Base-by-base conservation (phyloP, 2,888 invertebrate species). In the Himalopsyche kuldschensis region DNA sequence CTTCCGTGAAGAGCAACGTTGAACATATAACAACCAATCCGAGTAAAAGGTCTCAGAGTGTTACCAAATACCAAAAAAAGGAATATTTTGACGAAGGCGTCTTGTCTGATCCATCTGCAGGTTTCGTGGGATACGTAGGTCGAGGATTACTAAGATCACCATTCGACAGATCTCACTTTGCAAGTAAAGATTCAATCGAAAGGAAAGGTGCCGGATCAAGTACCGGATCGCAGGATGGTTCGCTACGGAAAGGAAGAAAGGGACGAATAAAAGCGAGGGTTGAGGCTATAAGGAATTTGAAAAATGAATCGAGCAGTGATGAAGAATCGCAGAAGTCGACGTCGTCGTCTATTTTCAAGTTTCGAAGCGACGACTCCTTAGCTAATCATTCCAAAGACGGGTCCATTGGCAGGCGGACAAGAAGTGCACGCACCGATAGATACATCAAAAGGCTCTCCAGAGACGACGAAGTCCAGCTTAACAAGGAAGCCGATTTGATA, bases 341-440 rank as follows among this genome's bases (percentile, higher is more conserved):
- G 87, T 94, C 93, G 27, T 94, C 93, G 31, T 94, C 95, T 0
- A 93, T 95, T 88, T 91, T 94, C 78, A 92, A 93, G 87, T 94
- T 94, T 88, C 92, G 94, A 88, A 95, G 94, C 88, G 95, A 95
- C 86, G 95, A 95, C 87, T 94, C 94, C 85, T 90, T 94, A 82
- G 93, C 93, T 88, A 92, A 92, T 82, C 88, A 84, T 31, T 92
- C 93, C 55, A 92, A 93, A 35, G 93, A 92, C 84, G 92, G 92
- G 83, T 93, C 93, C 0, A 89, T 93, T 63, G 95, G 92, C 88
- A 93, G 94, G 87, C 92, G 93, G 87, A 94, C 95, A 35, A 91
- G 96, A 82, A 93, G 94, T 31, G 96, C 96, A 0, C 92, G 97
- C 87, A 96, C 96, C 80, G 96, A 97, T 88, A 92, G 96, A 81